Evolutionary conservation across 2,888 invertebrate genomes (phyloP).

Genomic region (Troides aeacus): DNA sequence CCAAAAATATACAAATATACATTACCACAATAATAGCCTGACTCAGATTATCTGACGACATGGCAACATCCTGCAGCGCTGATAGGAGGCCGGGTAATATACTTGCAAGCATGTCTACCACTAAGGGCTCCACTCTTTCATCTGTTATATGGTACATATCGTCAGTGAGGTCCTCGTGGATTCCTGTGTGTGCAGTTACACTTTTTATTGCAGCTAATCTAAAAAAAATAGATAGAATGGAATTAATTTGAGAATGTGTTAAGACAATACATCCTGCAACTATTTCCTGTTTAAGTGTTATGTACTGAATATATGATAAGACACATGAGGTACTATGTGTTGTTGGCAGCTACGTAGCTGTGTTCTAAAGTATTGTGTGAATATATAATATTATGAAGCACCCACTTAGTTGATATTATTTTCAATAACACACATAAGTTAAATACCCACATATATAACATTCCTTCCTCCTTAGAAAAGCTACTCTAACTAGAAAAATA

Average conservation of each 20-base stretch:
- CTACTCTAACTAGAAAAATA: no score
- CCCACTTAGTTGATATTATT: no score
- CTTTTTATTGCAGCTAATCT: slow-evolving; percentile 74
- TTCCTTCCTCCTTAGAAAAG: no score
- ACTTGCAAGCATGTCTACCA: slow-evolving; percentile 80
- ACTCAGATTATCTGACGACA: slow-evolving; percentile 79
- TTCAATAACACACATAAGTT: no score
- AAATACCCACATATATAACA: no score
- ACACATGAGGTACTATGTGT: no score
- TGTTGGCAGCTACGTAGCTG: no score
- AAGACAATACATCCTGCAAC: neutral
- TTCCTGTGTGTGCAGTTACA: slow-evolving; percentile 82
- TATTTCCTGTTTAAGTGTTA: no score
- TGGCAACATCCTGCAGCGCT: slow-evolving; percentile 80
- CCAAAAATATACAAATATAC: neutral
- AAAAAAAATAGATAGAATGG: neutral
- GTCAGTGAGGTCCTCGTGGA: slow-evolving; percentile 67
- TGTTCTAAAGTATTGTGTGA: no score
- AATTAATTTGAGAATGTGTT: neutral
- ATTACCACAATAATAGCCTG: slow-evolving; percentile 81
- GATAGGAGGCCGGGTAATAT: slow-evolving; percentile 83
- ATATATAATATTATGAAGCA: no score
- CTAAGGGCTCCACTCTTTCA: slow-evolving; percentile 51
- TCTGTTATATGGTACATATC: slow-evolving; percentile 76
- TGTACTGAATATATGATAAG: no score